Evolutionary conservation across 2,888 invertebrate genomes (phyloP).

Genomic region (Tenthredo notha): DNA sequence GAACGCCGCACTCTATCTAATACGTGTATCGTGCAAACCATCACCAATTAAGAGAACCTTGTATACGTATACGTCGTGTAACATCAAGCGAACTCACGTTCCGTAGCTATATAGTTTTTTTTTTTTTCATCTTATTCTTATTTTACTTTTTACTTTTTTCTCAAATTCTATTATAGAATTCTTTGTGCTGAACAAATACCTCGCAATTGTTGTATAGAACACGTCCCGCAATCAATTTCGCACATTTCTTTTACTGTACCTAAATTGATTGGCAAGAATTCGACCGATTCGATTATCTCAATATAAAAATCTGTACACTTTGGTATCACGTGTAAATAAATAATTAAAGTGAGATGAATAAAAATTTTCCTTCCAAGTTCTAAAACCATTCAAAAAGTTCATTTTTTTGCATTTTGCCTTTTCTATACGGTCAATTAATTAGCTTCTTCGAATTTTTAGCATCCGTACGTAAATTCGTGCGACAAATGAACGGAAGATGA

Average conservation of each 20-base stretch:
- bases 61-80: conserved; percentile 12
- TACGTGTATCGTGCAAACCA: conserved; percentile 14
- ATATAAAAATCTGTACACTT: not conserved
- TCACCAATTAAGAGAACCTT: not conserved
- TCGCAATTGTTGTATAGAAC: not conserved
- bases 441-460: not conserved
- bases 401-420: not conserved
- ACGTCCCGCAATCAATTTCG: not conserved
- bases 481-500: not conserved
- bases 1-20: conserved; percentile 22
- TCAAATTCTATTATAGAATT: not conserved
- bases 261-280: not conserved
- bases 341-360: not conserved
- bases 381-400: not conserved
- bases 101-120: conserved; percentile 1
- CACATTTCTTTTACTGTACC: not conserved
- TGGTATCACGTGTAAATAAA: not conserved
- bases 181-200: not conserved
- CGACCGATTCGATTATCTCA: not conserved
- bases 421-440: not conserved
- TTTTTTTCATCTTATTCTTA: not conserved
- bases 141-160: conserved; percentile 2
- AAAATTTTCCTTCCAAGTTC: not conserved
- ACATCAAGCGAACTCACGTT: conserved; percentile 21
- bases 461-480: not conserved